These are phyloP conservation scores for Thelaira solivaga DNA, from an alignment of 2,888 invertebrate species.

Conservation along the genomic window DNA sequence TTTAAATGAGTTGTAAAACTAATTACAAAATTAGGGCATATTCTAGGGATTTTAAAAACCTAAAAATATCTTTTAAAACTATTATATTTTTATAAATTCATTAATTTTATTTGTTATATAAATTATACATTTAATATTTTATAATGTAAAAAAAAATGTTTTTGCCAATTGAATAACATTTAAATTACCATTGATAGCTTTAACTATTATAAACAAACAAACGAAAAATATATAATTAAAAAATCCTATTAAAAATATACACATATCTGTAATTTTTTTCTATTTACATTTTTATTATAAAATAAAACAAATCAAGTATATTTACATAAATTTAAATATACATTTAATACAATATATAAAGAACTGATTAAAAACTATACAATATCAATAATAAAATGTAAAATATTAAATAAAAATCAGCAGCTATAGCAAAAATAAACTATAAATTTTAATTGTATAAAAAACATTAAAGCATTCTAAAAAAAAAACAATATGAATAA, in stretches of 20 bases:
- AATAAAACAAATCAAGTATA: conserved; percentile 16
- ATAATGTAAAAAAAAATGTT: conserved; percentile 17
- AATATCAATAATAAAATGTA: conserved; percentile 39
- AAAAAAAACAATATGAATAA: conserved; percentile 1
- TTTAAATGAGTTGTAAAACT: too few species aligned
- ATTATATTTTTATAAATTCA: too few species aligned
- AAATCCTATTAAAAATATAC: conserved; percentile 44
- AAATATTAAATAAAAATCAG: conserved; percentile 33
- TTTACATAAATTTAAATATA: conserved; percentile 39
- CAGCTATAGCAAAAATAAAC: neutral
- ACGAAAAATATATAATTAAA: too few species aligned
- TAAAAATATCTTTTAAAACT: too few species aligned
- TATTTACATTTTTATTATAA: neutral
- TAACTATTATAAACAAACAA: neutral
- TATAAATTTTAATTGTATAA: conserved; percentile 23
- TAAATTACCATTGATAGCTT: conserved; percentile 15
- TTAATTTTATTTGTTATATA: too few species aligned
- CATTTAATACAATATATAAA: neutral
- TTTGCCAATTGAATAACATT: conserved; percentile 21
- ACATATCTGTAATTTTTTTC: conserved; percentile 22
- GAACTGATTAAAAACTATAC: conserved; percentile 42
- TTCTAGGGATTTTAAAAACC: too few species aligned
- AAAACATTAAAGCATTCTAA: conserved; percentile 17
- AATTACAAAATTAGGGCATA: too few species aligned
- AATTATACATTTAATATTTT: neutral